Evolutionary conservation across 2,797 vertebrate genomes (phyloP).

Genomic region (Australoheros facetus): DNA sequence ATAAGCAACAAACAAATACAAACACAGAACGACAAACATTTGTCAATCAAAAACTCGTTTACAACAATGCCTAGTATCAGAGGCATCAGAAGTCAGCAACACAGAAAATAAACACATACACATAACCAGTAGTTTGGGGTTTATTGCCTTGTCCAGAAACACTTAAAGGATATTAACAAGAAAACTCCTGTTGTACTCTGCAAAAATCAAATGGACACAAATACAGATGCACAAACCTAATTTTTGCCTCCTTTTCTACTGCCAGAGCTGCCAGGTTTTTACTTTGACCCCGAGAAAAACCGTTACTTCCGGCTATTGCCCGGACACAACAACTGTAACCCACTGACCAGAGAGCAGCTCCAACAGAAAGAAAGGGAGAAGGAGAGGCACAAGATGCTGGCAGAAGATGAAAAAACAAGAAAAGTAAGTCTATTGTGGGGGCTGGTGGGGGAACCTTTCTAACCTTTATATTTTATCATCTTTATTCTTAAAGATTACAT

Average conservation of each 20-base stretch:
- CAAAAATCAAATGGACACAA: neutral
- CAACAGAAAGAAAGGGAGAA: constrained; percentile 85
- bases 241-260: neutral
- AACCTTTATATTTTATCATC: neutral
- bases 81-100: neutral
- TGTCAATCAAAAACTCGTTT: no score
- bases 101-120: neutral
- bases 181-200: neutral
- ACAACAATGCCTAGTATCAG: neutral
- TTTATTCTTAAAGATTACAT: neutral
- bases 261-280: constrained; percentile 94
- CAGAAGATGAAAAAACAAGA: constrained; percentile 84
- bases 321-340: constrained; percentile 97
- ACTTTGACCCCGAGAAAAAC: constrained; percentile 95
- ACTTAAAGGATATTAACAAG: no score
- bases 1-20: no score
- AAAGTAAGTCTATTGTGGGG: constrained; percentile 77
- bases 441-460: neutral
- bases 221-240: neutral
- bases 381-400: constrained; percentile 84
- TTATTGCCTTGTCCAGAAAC: neutral
- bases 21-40: no score
- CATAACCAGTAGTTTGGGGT: neutral
- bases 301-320: constrained; percentile 95
- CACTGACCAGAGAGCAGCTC: constrained; percentile 90